Conservation (phyloP, 1,140 invertebrate species). For the Riptortus pedestris region DNA sequence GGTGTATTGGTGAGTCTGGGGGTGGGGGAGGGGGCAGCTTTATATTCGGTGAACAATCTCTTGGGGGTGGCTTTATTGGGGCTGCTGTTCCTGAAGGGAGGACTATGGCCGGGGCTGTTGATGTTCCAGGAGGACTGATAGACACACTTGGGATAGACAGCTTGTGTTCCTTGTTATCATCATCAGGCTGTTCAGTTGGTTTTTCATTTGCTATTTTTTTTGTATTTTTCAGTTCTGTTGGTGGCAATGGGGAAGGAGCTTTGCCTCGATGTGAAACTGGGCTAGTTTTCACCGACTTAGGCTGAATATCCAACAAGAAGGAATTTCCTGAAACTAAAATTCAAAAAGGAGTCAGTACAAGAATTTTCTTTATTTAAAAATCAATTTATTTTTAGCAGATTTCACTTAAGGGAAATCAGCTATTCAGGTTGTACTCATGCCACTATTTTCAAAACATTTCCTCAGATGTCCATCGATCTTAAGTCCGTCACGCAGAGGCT, state of each 20-base stretch:
- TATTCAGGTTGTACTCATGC: no score
- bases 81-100: neutral
- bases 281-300: neutral
- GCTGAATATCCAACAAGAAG: neutral
- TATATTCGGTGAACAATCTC: no score
- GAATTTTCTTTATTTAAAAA: neutral
- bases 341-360: neutral
- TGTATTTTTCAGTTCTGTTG: neutral
- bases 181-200: neutral
- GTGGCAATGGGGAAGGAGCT: neutral
- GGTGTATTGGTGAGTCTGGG: no score
- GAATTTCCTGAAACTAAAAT: neutral
- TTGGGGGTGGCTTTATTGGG: neutral
- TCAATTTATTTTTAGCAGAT: no score
- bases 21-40: no score
- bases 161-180: neutral
- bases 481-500: no score
- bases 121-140: neutral
- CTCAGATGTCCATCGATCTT: no score
- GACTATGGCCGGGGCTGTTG: no score
- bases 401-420: no score
- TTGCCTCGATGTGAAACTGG: neutral
- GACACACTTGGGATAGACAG: neutral
- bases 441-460: no score
- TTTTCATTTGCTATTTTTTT: neutral